A percentile compares a stretch with the other conserved stretches of the same genome.
Conservation (phyloP, 1,140 invertebrate species). For the Orius insidiosus region DNA sequence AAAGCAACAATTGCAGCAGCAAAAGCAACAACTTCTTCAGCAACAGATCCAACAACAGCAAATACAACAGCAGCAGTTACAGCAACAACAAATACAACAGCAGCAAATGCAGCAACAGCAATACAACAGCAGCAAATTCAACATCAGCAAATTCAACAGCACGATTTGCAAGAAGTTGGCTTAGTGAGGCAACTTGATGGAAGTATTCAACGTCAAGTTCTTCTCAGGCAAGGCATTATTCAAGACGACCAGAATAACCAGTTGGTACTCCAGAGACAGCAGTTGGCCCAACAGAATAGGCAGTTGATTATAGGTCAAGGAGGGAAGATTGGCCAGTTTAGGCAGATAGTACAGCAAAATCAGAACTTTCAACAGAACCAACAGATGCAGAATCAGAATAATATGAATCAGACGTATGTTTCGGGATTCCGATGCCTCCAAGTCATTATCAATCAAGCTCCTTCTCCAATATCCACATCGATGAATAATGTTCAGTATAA, state of each 20-base stretch:
- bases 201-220: constrained; percentile 4
- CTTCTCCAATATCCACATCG: constrained; percentile 7
- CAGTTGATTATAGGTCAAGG: constrained; percentile 3
- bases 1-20: constrained; percentile 24
- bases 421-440: constrained; percentile 29
- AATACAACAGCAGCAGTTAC: constrained; percentile 32
- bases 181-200: not conserved
- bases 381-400: constrained; percentile 22
- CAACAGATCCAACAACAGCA: too few relatives aligned
- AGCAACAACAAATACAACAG: constrained; percentile 26
- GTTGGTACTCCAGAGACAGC: constrained; percentile 11
- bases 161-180: constrained; percentile 19
- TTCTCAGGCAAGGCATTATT: constrained; percentile 22
- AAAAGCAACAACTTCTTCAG: constrained; percentile 22
- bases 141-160: constrained; percentile 25
- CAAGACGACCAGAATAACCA: constrained; percentile 11
- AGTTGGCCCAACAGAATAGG: constrained; percentile 14
- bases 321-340: constrained; percentile 14
- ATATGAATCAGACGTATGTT: constrained; percentile 13
- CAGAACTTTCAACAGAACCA: constrained; percentile 1
- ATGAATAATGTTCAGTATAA: constrained; percentile 21
- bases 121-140: constrained; percentile 19
- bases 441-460: constrained; percentile 24
- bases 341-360: constrained; percentile 6
- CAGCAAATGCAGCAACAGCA: constrained; percentile 18